phyloP scores from a whole-genome alignment of 2,797 vertebrate genomes.

The Linurgus olivaceus region DNA sequence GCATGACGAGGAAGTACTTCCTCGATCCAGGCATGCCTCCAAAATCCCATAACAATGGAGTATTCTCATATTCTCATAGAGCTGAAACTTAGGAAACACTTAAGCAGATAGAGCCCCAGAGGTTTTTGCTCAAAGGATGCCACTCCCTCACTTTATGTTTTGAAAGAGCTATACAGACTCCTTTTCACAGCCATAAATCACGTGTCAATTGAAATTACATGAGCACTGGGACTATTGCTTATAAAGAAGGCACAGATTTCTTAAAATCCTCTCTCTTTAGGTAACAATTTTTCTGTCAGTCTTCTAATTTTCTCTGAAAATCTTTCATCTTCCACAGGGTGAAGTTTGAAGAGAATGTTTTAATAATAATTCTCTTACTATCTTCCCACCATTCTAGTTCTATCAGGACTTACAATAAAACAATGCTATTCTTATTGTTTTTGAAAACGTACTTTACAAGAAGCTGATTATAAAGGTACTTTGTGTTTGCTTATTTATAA shows the following conservation, averaged over 20 bases:
- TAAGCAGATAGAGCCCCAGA: slow-evolving; percentile 54
- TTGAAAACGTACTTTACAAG: not conserved
- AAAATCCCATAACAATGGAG: slow-evolving; percentile 69
- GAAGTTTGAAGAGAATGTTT: not conserved
- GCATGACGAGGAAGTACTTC: slow-evolving; percentile 76
- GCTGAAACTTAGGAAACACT: slow-evolving; percentile 61
- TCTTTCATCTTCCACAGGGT: not conserved
- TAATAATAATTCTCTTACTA: not conserved
- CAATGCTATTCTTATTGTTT: not conserved
- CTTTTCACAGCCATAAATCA: slow-evolving; percentile 51
- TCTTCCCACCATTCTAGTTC: not conserved
- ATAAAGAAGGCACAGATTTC: not conserved
- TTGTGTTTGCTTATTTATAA: not conserved
- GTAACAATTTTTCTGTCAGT: not conserved
- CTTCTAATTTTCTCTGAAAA: not conserved
- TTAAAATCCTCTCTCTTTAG: not conserved
- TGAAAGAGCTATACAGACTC: slow-evolving; percentile 33
- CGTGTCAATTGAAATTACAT: not conserved
- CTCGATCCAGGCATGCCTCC: slow-evolving; percentile 65
- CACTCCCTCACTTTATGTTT: slow-evolving; percentile 53
- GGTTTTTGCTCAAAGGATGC: slow-evolving; percentile 53
- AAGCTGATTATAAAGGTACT: not conserved
- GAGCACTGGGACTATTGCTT: not conserved
- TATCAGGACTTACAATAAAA: not conserved
- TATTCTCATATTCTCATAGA: slow-evolving; percentile 62